These are phyloP conservation scores for Anguilla obscura DNA, from an alignment of 2,797 vertebrate genomes.

Conservation along the genomic window DNA sequence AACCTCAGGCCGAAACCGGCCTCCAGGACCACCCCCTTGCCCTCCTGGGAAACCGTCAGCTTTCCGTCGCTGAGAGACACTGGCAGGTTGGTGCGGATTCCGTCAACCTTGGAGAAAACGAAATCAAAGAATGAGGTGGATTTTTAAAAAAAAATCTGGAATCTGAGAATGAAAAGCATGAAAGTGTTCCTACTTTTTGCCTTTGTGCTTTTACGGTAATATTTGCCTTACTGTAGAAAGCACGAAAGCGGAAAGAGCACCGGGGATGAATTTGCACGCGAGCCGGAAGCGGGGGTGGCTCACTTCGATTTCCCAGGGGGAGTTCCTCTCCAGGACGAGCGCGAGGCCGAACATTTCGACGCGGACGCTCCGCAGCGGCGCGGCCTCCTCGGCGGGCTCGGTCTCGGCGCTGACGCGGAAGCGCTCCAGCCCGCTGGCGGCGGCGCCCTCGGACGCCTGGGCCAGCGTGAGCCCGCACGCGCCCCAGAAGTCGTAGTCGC, in stretches of 20 bases:
- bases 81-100: constrained; percentile 51
- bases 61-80: constrained; percentile 48
- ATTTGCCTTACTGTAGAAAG: too few species aligned
- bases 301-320: constrained; percentile 46
- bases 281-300: background rate
- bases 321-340: constrained; percentile 53
- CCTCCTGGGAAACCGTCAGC: constrained; percentile 50
- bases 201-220: too few species aligned
- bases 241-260: too few species aligned
- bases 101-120: constrained; percentile 52
- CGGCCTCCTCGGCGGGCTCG: background rate
- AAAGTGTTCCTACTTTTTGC: background rate
- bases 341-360: constrained; percentile 49
- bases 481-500: constrained; percentile 47
- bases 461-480: constrained; percentile 57
- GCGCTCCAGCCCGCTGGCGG: background rate
- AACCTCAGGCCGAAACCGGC: constrained; percentile 61
- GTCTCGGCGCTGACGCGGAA: constrained; percentile 57
- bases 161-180: background rate
- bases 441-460: background rate
- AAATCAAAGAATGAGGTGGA: background rate
- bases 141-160: background rate
- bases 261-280: too few species aligned
- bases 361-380: constrained; percentile 41
- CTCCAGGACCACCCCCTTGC: constrained; percentile 48